Conservation (phyloP, 1,140 invertebrate species). For the Paraescarpia echinospica region DNA sequence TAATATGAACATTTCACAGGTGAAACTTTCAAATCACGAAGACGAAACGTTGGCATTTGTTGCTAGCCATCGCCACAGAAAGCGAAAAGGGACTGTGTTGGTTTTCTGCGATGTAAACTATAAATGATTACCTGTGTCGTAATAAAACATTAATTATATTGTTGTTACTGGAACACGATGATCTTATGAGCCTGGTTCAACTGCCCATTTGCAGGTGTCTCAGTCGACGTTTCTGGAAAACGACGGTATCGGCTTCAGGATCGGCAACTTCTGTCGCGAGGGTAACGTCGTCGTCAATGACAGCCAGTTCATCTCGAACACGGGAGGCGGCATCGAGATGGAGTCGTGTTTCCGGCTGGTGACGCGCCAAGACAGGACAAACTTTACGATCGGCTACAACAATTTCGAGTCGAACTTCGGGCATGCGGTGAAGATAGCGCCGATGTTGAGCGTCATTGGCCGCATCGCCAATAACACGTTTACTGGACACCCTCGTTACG, state of each 20-base stretch:
- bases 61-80: no score
- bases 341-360: conserved; percentile 43
- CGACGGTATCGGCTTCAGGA: conserved; percentile 50
- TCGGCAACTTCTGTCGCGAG: conserved; percentile 54
- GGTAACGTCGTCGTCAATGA: conserved; percentile 49
- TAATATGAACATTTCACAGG: no score
- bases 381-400: conserved; percentile 51
- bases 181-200: not conserved
- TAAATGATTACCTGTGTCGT: no score
- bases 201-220: not conserved
- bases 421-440: conserved; percentile 51
- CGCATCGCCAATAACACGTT: conserved; percentile 74
- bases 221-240: conserved; percentile 34
- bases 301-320: conserved; percentile 46
- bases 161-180: no score
- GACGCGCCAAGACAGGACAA: conserved; percentile 36
- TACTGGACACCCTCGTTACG: conserved; percentile 76
- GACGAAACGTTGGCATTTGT: no score
- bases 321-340: conserved; percentile 51
- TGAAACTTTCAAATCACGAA: no score
- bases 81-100: no score
- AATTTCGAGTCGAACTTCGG: conserved; percentile 47
- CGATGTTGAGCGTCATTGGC: conserved; percentile 53
- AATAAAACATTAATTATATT: no score
- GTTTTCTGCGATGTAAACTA: no score